Evolutionary conservation across 2,113 vertebrate genomes (phyloP), one percentile per base, ranked within the genome.

Genomic region (Cinclus cinclus): DNA sequence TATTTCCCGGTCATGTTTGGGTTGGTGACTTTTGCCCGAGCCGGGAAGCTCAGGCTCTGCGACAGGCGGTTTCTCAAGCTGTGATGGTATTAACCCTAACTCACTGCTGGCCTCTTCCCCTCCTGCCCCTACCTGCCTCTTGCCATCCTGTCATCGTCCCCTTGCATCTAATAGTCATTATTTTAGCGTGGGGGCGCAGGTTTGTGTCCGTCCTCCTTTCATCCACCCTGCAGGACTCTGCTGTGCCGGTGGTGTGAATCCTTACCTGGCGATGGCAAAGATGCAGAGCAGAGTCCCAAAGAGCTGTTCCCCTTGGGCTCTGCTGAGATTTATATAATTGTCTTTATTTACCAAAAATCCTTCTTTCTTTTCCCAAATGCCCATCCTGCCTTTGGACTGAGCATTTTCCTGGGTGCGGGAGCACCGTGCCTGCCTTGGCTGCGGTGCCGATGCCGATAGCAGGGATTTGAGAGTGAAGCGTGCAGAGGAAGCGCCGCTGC

Each of bases 191-290:
- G 25, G 21, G 24, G 17, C 77, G 53, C 15, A 22, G 28, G 19
- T 56, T 75, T 8, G 1, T 9, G 50, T 63, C 42, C 15, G 13
- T 31, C 37, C 15, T 86, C 24, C 33, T 73, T 93, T 35, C 11
- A 3, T 76, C 10, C 0, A 1, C 9, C 15, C 0, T 0, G 4
- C 3, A 1, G 6, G 22, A 23, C 44, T 75, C 58, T 1, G 7
- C 33, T 2, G 3, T 62, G 63, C 46, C 0, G 1, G 4, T 0
- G 1, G 4, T 39, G 12, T 0, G 0, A 7, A 3, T 92, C 27
- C 20, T 76, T 71, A 76, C 47, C 64, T 60, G 24, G 63, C 15
- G 25, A 53, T 4, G 8, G 44, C 27, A 42, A 59, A 30, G 60
- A 33, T 4, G 11, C 1, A 3, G 46, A 58, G 62, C 67, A 47